Conservation (phyloP, 2,797 vertebrate genomes). For the Tadarida brasiliensis region DNA sequence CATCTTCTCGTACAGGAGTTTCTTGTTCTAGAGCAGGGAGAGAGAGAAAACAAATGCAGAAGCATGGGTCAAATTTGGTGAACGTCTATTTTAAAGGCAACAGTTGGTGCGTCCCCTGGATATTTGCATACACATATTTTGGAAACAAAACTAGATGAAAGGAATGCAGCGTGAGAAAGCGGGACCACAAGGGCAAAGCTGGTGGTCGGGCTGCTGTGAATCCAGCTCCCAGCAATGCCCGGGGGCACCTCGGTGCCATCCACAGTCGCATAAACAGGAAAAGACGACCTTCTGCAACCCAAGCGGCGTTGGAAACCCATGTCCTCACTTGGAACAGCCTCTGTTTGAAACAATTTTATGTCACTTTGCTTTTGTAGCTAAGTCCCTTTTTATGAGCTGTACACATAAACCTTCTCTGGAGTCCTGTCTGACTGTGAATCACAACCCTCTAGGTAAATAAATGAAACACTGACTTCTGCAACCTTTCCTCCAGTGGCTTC, state of each 20-base stretch:
- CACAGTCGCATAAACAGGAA: conserved; percentile 72
- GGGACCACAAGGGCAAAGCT: conserved; percentile 77
- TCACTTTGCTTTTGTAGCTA: conserved; percentile 74
- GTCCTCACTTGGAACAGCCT: conserved; percentile 64
- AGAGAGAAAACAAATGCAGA: conserved; percentile 62
- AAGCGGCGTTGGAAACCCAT: neutral
- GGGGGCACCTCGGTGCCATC: conserved; percentile 72
- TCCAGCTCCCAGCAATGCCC: conserved; percentile 74
- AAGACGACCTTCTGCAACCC: conserved; percentile 58
- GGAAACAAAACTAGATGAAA: conserved; percentile 80
- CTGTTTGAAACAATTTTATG: conserved; percentile 73
- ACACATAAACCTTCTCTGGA: conserved; percentile 79
- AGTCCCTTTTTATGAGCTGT: conserved; percentile 76
- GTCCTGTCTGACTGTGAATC: conserved; percentile 81
- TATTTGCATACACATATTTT: conserved; percentile 81
- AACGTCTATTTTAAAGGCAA: conserved; percentile 75
- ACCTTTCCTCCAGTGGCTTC: conserved; percentile 80
- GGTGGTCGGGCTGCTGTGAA: conserved; percentile 74
- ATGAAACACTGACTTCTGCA: conserved; percentile 75
- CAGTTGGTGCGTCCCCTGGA: conserved; percentile 74
- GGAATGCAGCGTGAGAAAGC: conserved; percentile 76
- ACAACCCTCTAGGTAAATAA: conserved; percentile 82
- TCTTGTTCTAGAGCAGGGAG: conserved; percentile 93
- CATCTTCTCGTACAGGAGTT: conserved; percentile 95
- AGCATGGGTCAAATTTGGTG: conserved; percentile 77